These are phyloP conservation scores for Zoroaster sp. DNA, from an alignment of 53 echinoderm and acorn worm genomes.

Conservation along the genomic window DNA sequence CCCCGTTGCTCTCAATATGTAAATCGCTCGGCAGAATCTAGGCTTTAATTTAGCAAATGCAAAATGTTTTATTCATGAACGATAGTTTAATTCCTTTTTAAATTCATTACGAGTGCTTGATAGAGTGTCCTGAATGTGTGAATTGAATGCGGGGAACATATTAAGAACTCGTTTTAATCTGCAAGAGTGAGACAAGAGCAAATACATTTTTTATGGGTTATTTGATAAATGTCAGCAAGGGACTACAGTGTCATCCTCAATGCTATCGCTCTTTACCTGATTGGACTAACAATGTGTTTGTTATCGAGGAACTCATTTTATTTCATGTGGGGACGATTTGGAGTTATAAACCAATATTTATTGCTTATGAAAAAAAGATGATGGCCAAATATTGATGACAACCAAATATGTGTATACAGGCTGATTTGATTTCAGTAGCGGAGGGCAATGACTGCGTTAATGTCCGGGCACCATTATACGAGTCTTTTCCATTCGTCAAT, in stretches of 20 bases:
- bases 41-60: constrained; percentile 56
- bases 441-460: constrained; percentile 35
- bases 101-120: constrained; percentile 56
- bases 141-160: constrained; percentile 42
- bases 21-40: constrained; percentile 33
- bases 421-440: constrained; percentile 16
- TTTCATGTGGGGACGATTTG: neutral
- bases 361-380: constrained; percentile 44
- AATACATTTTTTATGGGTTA: constrained; percentile 38
- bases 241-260: constrained; percentile 18
- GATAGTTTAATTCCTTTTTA: constrained; percentile 40
- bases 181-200: constrained; percentile 9
- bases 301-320: neutral
- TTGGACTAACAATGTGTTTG: neutral
- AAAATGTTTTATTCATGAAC: constrained; percentile 56
- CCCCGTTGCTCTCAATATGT: constrained; percentile 8
- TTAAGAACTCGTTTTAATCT: constrained; percentile 47
- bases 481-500: constrained; percentile 1
- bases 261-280: neutral
- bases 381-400: constrained; percentile 33
- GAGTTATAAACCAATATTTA: constrained; percentile 19
- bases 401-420: neutral
- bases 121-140: constrained; percentile 44
- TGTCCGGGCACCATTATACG: constrained; percentile 11
- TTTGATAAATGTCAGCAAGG: constrained; percentile 36